phyloP scores from a whole-genome alignment of 1,140 invertebrate species.

The Periplaneta americana region DNA sequence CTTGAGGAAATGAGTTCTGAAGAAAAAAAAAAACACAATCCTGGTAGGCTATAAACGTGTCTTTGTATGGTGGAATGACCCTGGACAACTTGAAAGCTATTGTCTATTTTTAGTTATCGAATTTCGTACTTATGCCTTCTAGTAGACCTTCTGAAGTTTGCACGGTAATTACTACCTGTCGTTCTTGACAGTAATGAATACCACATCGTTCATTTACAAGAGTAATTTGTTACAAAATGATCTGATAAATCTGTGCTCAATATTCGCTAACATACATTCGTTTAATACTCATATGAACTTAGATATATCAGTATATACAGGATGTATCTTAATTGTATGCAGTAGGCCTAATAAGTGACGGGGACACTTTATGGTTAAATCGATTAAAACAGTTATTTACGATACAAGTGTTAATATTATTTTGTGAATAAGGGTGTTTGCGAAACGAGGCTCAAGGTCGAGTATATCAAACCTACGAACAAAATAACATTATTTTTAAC shows the following conservation, averaged over 20 bases:
- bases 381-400: no score
- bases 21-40: background rate
- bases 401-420: no score
- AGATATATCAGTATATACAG: no score
- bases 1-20: background rate
- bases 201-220: background rate
- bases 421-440: no score
- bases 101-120: background rate
- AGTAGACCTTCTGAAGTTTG: background rate
- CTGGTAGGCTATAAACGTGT: background rate
- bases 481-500: no score
- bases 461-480: no score
- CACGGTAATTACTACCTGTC: background rate
- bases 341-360: no score
- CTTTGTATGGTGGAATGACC: background rate
- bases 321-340: no score
- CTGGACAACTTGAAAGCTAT: background rate
- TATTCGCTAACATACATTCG: no score
- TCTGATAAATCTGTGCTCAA: background rate
- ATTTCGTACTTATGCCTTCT: background rate
- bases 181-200: background rate
- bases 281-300: no score
- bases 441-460: no score
- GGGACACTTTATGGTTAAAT: no score
- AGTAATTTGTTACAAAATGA: background rate